A percentile compares a stretch with the other conserved stretches of the same genome.
Conservation (phyloP, 2,797 vertebrate genomes). For the Channallabes apus region DNA sequence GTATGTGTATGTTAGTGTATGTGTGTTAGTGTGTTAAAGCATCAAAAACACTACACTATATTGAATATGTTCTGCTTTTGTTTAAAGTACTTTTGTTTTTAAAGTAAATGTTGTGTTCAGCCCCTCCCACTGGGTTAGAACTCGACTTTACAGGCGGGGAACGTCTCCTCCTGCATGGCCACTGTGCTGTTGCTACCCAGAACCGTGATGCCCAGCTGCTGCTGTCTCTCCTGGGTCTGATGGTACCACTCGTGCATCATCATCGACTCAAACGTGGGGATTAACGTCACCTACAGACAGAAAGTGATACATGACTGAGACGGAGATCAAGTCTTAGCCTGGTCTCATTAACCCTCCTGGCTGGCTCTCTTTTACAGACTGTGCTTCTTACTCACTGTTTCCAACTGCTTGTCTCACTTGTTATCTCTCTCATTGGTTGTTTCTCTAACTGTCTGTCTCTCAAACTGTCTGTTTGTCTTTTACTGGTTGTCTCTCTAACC, state of each 20-base stretch:
- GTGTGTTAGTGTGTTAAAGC: not conserved
- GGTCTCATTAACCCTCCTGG: not conserved
- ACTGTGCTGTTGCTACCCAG: slow-evolving; percentile 94
- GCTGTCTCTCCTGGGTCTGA: slow-evolving; percentile 82
- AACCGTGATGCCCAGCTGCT: slow-evolving; percentile 82
- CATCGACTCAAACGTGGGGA: slow-evolving; percentile 56
- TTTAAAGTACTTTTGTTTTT: not conserved
- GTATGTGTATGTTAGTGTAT: not conserved
- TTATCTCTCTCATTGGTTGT: not conserved
- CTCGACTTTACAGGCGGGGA: slow-evolving; percentile 95
- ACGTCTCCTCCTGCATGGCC: slow-evolving; percentile 95
- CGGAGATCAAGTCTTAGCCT: not conserved
- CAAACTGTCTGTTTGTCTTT: not conserved
- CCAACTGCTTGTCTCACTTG: not conserved
- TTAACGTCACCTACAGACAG: slow-evolving; percentile 53
- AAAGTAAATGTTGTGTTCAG: not conserved
- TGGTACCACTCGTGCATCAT: slow-evolving; percentile 92
- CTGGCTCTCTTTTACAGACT: not conserved
- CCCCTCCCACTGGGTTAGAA: slow-evolving; percentile 72
- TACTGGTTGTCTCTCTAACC: not conserved
- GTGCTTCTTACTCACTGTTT: too few species aligned
- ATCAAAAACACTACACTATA: slow-evolving; percentile 5
- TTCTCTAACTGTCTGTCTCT: not conserved
- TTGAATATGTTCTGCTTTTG: not conserved
- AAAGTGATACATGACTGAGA: not conserved